Evolutionary conservation across 1,140 invertebrate species (phyloP), one percentile per base, ranked within the genome.

Genomic region (Thaumetopoea pityocampa): DNA sequence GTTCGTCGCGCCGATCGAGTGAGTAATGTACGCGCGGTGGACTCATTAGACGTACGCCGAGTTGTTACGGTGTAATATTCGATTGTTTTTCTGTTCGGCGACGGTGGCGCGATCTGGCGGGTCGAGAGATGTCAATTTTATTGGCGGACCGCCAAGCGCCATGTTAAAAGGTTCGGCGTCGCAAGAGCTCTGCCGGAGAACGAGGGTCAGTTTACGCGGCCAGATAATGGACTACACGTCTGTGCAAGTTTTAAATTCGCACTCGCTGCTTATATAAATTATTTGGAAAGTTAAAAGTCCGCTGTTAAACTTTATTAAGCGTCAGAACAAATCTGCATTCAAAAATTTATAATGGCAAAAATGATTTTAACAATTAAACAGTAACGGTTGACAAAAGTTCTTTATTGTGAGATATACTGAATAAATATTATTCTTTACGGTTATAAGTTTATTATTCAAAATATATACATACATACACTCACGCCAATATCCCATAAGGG

Each of bases 81-180:
- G 40, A 38, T 37, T 40, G 29, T 43, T 43, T 49, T 38, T 46
- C 41, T 50, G 35, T 30, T 9, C 14, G 12, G 34, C 23, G 22
- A n/a, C 16, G 2, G 43, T 56, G 42, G 57, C 63, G 65, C 48
- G 62, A 65, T 67, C 65, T 67, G 68, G 53, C 20, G 9, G 50
- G 65, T 55, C 42, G 56, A 18, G 48, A 40, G 35, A 30, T 34
- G 52, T 54, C 53, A 54, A 53, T 47, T 36, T 33, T 33, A 35
- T 53, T 77, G 76, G 72, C 57, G 26, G 12, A 24, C 9, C 35
- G 76, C 76, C 76, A 80, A 67, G 66, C 55, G 66, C 68, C 72
- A 63, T 68, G 69, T 68, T 67, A 67, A 65, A 68, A 78, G 66
- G 59, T 55, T 55, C 64, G 57, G 59, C 62, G 59, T 67, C 67